Percentiles rank a stretch among this genome's conserved stretches.
Evolutionary conservation across 2,113 vertebrate species (phyloP).

Genomic region (Tricholaema leucomelas): DNA sequence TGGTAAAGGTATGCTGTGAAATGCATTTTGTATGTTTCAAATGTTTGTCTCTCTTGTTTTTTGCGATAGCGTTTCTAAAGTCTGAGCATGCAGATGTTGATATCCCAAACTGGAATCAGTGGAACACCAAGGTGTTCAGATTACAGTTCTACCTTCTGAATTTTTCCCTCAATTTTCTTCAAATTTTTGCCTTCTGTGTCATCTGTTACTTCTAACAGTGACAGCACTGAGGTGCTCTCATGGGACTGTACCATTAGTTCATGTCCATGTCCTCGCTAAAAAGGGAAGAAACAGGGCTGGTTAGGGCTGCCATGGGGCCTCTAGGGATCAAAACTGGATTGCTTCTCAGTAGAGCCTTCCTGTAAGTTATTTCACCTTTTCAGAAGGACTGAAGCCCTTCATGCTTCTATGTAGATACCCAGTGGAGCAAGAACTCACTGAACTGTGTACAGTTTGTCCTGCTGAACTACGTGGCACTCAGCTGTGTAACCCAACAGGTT

Average conservation of each 20-base stretch:
- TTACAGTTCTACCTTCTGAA: background rate
- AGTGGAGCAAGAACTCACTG: background rate
- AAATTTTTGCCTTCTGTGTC: background rate
- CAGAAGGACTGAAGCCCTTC: background rate
- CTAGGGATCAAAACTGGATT: background rate
- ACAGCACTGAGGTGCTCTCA: background rate
- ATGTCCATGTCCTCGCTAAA: background rate
- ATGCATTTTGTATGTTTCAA: background rate
- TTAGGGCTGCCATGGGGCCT: background rate
- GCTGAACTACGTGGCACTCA: fast-evolving
- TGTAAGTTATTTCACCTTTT: background rate
- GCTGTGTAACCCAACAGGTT: background rate
- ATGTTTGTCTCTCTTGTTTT: background rate
- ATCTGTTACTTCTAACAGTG: background rate
- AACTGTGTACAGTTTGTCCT: background rate
- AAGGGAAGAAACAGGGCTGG: background rate
- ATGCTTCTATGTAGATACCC: background rate
- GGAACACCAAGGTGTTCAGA: background rate
- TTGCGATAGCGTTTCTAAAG: background rate
- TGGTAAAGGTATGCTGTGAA: background rate
- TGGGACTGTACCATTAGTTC: background rate
- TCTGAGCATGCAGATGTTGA: background rate
- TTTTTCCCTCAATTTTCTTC: background rate
- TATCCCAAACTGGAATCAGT: background rate
- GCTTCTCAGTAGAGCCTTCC: background rate